phyloP scores from a whole-genome alignment of 2,113 vertebrate genomes.

The Ictalurus punctatus region DNA sequence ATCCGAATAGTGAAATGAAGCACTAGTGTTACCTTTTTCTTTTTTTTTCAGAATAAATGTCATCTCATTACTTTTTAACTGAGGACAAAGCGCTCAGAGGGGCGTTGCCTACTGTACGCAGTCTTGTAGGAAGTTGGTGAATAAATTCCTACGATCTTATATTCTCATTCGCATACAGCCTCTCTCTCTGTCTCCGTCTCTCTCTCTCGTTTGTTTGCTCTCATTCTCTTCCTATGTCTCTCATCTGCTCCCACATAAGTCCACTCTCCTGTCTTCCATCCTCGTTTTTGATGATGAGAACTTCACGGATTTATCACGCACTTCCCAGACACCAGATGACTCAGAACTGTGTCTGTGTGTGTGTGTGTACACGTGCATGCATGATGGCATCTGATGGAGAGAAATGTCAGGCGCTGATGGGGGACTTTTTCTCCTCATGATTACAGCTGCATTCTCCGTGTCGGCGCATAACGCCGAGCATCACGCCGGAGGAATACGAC shows the following conservation, averaged over 20 bases:
- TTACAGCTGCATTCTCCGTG: conserved; percentile 27
- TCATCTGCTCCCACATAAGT: neutral
- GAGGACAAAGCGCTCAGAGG: neutral
- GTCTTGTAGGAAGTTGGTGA: neutral
- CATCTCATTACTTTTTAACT: neutral
- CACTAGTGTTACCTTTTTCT: neutral
- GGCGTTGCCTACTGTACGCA: too few species aligned
- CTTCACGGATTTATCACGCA: neutral
- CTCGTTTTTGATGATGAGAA: neutral
- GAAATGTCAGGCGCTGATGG: conserved; percentile 14
- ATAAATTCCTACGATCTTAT: neutral
- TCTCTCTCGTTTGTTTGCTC: neutral
- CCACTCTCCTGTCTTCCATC: neutral
- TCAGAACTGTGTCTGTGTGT: conserved; percentile 1
- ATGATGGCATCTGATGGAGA: neutral
- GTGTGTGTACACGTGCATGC: conserved; percentile 15
- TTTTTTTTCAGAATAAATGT: neutral
- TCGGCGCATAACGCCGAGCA: conserved; percentile 16
- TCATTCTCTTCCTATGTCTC: neutral
- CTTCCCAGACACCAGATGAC: neutral
- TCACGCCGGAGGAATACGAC: conserved; percentile 20
- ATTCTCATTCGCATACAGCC: neutral
- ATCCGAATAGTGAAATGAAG: neutral
- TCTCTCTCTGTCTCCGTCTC: neutral
- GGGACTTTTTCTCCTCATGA: conserved; percentile 12